Percentiles rank a stretch among this genome's conserved stretches.
phyloP scores from a whole-genome alignment of 2,797 vertebrate species.

The Nannoperca obscura region DNA sequence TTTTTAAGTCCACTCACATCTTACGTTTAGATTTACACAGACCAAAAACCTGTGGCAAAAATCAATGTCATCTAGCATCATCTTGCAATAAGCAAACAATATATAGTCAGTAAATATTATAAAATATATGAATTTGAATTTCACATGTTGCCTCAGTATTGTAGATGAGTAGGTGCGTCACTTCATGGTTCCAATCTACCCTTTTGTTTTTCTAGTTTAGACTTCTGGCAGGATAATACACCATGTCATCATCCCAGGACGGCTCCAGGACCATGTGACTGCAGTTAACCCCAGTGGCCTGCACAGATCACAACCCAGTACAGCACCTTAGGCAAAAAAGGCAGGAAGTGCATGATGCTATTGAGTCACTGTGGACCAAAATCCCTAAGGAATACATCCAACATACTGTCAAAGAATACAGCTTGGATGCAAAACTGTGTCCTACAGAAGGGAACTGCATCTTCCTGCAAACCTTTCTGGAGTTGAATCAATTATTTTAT shows the following conservation, averaged over 20 bases:
- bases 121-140: neutral
- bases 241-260: neutral
- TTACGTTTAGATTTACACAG: neutral
- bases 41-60: neutral
- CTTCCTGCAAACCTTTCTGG: neutral
- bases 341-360: conserved; percentile 4
- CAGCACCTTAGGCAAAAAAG: conserved; percentile 5
- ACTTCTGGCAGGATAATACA: neutral
- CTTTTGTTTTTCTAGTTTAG: neutral
- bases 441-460: no score
- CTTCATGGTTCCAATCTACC: neutral
- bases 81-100: neutral
- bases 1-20: conserved; percentile 11
- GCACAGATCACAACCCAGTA: conserved; percentile 5
- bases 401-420: neutral
- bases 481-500: neutral
- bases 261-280: neutral
- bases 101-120: neutral
- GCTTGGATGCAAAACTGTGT: neutral
- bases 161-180: neutral
- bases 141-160: neutral
- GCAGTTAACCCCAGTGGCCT: neutral
- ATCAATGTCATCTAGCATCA: neutral
- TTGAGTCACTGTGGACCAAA: conserved; percentile 19
- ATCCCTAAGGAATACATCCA: neutral